These are phyloP conservation scores for Oryzias celebensis DNA, from an alignment of 2,113 vertebrate species.

Conservation along the genomic window DNA sequence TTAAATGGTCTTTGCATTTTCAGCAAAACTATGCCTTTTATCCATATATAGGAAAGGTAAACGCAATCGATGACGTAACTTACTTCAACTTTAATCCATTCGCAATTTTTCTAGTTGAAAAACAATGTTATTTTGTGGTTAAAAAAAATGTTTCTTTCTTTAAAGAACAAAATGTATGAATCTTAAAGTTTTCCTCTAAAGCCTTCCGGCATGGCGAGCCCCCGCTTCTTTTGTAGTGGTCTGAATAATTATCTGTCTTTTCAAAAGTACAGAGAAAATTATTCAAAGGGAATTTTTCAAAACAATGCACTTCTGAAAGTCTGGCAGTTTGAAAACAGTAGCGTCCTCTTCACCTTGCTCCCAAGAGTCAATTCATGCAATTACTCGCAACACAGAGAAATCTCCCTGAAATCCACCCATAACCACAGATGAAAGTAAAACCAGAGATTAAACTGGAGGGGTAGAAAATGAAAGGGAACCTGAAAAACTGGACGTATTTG, in stretches of 20 bases:
- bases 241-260: conserved; percentile 7
- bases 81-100: no score
- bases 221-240: background rate
- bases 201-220: conserved; percentile 1
- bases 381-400: conserved; percentile 52
- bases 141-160: background rate
- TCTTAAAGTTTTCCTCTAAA: background rate
- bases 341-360: conserved; percentile 41
- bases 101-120: background rate
- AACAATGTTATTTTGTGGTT: background rate
- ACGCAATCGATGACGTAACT: no score
- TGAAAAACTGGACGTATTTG: no score
- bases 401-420: conserved; percentile 22
- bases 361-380: conserved; percentile 31
- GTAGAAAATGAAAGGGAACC: background rate
- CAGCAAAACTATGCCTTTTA: background rate
- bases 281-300: conserved; percentile 25
- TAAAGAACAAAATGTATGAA: background rate
- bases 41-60: no score
- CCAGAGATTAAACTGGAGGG: conserved; percentile 30
- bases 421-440: conserved; percentile 31
- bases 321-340: conserved; percentile 6
- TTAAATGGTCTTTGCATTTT: background rate
- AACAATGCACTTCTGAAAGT: conserved; percentile 24
- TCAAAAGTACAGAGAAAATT: conserved; percentile 22